Conservation (phyloP, 2,113 vertebrate species). For the Percopsis transmontana region DNA sequence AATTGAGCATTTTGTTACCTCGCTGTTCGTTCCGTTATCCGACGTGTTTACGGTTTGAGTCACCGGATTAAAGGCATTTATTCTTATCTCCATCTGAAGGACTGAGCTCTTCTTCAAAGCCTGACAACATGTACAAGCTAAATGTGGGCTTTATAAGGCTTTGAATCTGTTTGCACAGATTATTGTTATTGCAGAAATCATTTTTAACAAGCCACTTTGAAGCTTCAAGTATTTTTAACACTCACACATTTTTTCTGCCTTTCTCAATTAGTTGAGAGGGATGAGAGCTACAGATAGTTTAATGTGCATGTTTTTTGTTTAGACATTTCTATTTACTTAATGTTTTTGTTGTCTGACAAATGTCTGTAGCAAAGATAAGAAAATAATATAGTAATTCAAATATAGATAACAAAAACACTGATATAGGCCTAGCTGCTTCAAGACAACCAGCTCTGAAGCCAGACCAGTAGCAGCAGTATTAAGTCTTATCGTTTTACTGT, state of each 20-base stretch:
- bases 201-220: not conserved
- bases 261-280: no score
- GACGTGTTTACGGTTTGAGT: no score
- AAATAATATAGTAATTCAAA: not conserved
- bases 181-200: not conserved
- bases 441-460: no score
- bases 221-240: not conserved
- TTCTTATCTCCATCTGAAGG: not conserved
- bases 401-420: no score
- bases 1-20: not conserved
- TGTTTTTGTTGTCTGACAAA: not conserved
- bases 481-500: conserved; percentile 13
- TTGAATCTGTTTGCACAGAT: no score
- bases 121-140: not conserved
- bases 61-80: no score
- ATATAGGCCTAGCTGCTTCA: no score
- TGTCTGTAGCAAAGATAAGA: not conserved
- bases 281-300: not conserved
- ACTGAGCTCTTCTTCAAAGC: not conserved
- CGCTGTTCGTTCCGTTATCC: no score
- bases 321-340: not conserved
- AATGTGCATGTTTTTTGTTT: not conserved
- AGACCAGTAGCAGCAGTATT: not conserved
- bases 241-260: no score
- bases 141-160: no score